These are phyloP conservation scores for Mythimna lalbum DNA, from an alignment of 2,888 invertebrate genomes.

Conservation along the genomic window DNA sequence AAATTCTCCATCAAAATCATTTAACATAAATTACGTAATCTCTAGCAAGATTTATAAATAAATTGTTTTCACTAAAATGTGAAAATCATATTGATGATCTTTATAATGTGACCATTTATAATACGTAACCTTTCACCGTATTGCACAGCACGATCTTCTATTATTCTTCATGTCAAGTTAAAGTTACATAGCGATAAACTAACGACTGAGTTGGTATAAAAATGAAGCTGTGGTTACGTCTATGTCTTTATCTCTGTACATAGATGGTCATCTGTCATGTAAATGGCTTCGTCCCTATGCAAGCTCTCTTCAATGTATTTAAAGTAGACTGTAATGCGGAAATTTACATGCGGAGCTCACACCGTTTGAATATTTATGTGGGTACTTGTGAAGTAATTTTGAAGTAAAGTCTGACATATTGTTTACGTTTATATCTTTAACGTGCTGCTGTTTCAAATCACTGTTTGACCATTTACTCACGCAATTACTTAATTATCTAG, in stretches of 20 bases:
- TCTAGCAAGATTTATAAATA: conserved; percentile 30
- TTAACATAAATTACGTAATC: conserved; percentile 43
- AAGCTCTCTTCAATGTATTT: conserved; percentile 32
- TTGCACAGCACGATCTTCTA: conserved; percentile 36
- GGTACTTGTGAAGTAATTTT: conserved; percentile 18
- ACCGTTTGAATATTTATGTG: conserved; percentile 53
- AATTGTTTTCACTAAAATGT: conserved; percentile 43
- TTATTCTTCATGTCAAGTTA: conserved; percentile 55
- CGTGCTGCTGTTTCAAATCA: conserved; percentile 5
- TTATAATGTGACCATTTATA: conserved; percentile 52
- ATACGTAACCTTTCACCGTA: conserved; percentile 63
- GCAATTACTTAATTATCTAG: background rate
- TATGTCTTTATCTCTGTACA: conserved; percentile 32
- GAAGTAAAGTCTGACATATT: conserved; percentile 9
- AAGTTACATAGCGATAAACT: conserved; percentile 54
- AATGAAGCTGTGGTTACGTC: conserved; percentile 47
- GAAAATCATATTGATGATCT: conserved; percentile 42
- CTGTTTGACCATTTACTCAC: background rate
- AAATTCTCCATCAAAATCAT: conserved; percentile 28
- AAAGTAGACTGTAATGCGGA: conserved; percentile 49
- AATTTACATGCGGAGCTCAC: conserved; percentile 39
- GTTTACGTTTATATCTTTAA: conserved; percentile 10
- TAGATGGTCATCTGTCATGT: conserved; percentile 51
- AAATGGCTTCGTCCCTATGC: conserved; percentile 34
- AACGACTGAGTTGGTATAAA: conserved; percentile 43